phyloP scores from a whole-genome alignment of 37 sponge, comb jelly and placozoan genomes.

The Beroe forskalii region DNA sequence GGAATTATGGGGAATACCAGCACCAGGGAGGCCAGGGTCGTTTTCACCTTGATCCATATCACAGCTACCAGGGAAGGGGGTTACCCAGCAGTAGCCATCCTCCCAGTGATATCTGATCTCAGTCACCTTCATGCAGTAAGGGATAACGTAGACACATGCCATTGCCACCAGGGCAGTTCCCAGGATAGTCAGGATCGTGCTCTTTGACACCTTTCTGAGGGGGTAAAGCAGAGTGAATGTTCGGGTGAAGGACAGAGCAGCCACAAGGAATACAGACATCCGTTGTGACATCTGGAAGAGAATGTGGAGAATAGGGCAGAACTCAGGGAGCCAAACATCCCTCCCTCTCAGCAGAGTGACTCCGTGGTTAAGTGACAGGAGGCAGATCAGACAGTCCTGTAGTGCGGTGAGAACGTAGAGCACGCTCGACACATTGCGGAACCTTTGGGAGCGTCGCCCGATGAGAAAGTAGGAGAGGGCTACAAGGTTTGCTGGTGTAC shows the following conservation, averaged over 20 bases:
- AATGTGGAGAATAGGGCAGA: neutral
- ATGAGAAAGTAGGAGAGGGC: neutral
- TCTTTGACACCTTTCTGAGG: neutral
- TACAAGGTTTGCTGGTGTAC: neutral
- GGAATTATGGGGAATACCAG: neutral
- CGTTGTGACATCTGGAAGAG: slow-evolving; percentile 47
- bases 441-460: neutral
- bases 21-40: neutral
- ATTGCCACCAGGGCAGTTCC: neutral
- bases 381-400: neutral
- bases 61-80: neutral
- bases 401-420: neutral
- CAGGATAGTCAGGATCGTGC: neutral
- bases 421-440: neutral
- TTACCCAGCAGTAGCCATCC: slow-evolving; percentile 21
- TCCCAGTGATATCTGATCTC: slow-evolving; percentile 1
- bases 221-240: slow-evolving; percentile 13
- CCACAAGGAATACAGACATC: slow-evolving; percentile 9
- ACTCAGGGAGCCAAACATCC: neutral
- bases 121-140: neutral
- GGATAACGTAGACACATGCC: neutral
- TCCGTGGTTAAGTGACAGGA: neutral
- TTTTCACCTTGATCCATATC: neutral
- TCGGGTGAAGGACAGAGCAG: neutral
- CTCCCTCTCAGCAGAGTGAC: neutral